Evolutionary conservation across 30 jellyfish, hydroid and myxozoan genomes (phyloP), one percentile per base, ranked within the genome.

Genomic region (Phacellophora camtschatica): DNA sequence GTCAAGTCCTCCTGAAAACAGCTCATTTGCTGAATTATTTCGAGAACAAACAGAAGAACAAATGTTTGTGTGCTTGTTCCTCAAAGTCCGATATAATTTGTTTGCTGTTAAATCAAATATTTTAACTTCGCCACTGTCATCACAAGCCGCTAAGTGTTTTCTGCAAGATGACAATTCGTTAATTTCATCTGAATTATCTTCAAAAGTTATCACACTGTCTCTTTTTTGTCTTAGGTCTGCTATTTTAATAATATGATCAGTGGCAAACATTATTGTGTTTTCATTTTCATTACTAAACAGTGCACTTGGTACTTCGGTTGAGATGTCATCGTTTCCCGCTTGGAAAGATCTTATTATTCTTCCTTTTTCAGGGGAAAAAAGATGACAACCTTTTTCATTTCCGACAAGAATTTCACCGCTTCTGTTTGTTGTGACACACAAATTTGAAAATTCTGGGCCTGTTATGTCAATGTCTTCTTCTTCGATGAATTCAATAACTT

Each of bases 91-190:
- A 71, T 36, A 81, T 53, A 74, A 42, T 59, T 83, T 82, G 4
- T 57, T 74, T 19, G 64, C 62, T 24, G 81, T 37, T 18, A 77
- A 9, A 58, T 93, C 99, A 80, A 10, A 93, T 15, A 93, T 45
- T 36, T 81, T 86, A 18, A 75, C 43, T 55, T 93, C 99, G 5
- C 99, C 99, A 74, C 95, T 69, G 64, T 93, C 99, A 59, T 93
- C 99, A 39, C 96, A 81, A 24, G 97, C 81, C 19, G 97, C 96
- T 12, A 93, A 51, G 39, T 53, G 81, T 13, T 23, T 37, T 11
- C 57, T 76, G 22, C 70, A 36, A 16, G 76, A n/a, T 19, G 67
- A 36, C 10, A 93, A 45, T 19, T 79, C 88, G 69, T 93, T 93
- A 15, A 93, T 74, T 22, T 93, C 99, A 27, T 93, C 99, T 1